Base-by-base conservation (phyloP, 2,113 vertebrate species). In the Tetrax tetrax region DNA sequence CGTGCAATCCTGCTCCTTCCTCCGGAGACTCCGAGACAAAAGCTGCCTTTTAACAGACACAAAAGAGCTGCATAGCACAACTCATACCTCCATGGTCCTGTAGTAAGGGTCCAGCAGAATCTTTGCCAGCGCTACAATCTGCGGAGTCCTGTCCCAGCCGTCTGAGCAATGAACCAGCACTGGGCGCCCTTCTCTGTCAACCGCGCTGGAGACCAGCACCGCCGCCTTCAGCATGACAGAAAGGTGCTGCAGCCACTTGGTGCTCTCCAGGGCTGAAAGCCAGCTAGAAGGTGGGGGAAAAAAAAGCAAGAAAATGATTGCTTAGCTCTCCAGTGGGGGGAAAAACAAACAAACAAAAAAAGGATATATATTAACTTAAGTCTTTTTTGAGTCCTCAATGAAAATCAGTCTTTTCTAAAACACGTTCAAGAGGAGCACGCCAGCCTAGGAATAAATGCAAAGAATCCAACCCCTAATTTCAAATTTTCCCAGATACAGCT, bases 181-280 rank as follows among this genome's bases (percentile, higher is more conserved):
- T 0, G 99, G 99, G 24, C 99, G 98, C 12, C 99, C 99, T 23
- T 99, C 99, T 60, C 99, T 98, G 96, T 99, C 99, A 20, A 99
- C 98, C 0, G 99, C 99, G 25, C 98, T 99, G 81, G 99, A 98
- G 94, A 99, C 99, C 82, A 99, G 97, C 79, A 99, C 98, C 28
- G 99, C 99, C 4, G 99, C 99, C 96, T 99, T 99, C 85, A 99
- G 97, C 99, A 99, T 99, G 96, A 99, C 98, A 1, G 99, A 99
- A 75, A 99, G 98, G 95, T 99, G 99, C 97, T 99, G 99, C 94
- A 99, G 98, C 99, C 99, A 99, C 82, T 99, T 99, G 83, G 99
- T 99, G 95, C 98, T 99, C 97, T 99, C 99, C 66, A 99, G 97
- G 6, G 99, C 99, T 1, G 99, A 99, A 61, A 99, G 98, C 99